These are phyloP conservation scores for Salvator merianae DNA, from an alignment of 2,113 vertebrate genomes.

Conservation along the genomic window DNA sequence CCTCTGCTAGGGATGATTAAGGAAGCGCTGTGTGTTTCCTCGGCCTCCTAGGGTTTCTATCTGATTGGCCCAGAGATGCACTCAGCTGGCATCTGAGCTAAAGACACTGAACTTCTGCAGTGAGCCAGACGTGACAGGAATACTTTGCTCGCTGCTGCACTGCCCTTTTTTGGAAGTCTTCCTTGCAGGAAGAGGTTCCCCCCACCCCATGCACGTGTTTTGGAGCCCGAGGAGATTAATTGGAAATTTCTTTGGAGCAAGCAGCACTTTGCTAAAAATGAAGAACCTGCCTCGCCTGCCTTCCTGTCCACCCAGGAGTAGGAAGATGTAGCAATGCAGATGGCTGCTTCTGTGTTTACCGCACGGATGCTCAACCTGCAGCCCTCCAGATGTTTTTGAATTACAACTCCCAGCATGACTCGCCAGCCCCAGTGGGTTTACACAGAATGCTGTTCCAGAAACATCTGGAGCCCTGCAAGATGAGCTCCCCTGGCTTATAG, in stretches of 20 bases:
- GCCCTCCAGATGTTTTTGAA: too few species aligned
- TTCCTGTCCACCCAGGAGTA: not conserved
- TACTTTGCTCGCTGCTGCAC: not conserved
- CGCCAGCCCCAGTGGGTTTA: too few species aligned
- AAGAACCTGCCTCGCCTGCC: not conserved
- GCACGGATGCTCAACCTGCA: too few species aligned
- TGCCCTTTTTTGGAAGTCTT: not conserved
- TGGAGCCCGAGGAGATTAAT: not conserved
- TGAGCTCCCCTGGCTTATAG: too few species aligned
- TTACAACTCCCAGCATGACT: too few species aligned
- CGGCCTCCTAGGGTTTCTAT: not conserved
- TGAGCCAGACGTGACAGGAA: not conserved
- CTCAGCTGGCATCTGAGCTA: not conserved
- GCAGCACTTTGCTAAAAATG: not conserved
- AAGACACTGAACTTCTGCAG: not conserved
- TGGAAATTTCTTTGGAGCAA: not conserved
- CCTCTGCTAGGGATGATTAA: not conserved
- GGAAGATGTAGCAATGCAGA: not conserved
- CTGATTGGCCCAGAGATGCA: not conserved
- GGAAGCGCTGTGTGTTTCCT: too few species aligned
- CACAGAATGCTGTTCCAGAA: too few species aligned
- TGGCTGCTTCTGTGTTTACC: too few species aligned
- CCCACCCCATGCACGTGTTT: not conserved
- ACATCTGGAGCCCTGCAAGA: too few species aligned
- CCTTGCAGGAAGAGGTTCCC: too few species aligned